Conservation (phyloP, 2,888 invertebrate genomes). For the Halictus ligatus region DNA sequence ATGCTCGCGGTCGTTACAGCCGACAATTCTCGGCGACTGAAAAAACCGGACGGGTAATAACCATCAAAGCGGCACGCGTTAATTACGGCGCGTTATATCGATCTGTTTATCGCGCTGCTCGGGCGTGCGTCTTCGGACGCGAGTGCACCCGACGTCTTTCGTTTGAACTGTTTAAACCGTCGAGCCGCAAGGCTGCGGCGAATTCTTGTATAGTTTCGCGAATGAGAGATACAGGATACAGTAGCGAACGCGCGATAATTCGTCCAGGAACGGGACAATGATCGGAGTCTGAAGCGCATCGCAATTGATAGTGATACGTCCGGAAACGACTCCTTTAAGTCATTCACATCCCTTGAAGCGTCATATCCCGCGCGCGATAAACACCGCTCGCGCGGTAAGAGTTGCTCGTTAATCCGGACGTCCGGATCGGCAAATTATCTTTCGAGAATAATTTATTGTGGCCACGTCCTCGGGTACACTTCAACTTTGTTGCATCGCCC, state of each 20-base stretch:
- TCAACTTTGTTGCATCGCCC: background rate
- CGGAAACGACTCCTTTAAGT: background rate
- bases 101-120: constrained; percentile 12
- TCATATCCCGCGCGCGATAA: background rate
- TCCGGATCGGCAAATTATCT: background rate
- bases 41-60: background rate
- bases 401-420: background rate
- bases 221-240: background rate
- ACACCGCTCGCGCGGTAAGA: background rate
- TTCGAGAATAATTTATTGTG: background rate
- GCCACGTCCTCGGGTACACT: background rate
- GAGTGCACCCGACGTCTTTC: background rate
- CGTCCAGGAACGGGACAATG: background rate
- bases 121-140: background rate
- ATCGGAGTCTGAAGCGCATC: background rate
- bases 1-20: background rate
- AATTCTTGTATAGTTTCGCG: background rate
- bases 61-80: background rate
- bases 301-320: background rate
- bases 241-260: background rate
- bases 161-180: background rate
- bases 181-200: background rate
- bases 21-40: background rate
- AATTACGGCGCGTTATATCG: constrained; percentile 20
- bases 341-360: background rate